A percentile compares a stretch with the other conserved stretches of the same genome.
Conservation (phyloP, 2,797 vertebrate genomes). For the Sardinella longiceps region DNA sequence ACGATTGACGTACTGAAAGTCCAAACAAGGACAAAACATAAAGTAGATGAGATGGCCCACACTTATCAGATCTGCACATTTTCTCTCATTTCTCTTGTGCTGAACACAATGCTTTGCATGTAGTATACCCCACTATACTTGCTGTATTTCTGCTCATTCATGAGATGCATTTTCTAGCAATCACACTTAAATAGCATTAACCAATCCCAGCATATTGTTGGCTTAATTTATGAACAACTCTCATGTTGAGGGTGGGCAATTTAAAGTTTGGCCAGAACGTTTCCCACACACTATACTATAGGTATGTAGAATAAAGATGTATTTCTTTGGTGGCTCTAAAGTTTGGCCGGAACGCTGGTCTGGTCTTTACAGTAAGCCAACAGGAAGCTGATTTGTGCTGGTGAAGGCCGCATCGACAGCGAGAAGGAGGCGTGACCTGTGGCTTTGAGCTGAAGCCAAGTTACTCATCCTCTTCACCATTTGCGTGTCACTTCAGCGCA, state of each 20-base stretch:
- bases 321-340: not conserved
- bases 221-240: too few relatives aligned
- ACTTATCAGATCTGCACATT: not conserved
- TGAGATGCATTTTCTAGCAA: too few relatives aligned
- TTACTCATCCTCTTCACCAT: not conserved
- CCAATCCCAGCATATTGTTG: too few relatives aligned
- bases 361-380: conserved; percentile 22
- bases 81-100: not conserved
- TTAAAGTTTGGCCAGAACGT: not conserved
- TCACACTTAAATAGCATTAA: not conserved
- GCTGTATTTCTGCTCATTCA: not conserved
- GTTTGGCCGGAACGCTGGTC: not conserved
- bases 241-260: too few relatives aligned
- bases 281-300: not conserved
- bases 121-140: not conserved
- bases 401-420: not conserved
- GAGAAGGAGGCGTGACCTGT: not conserved
- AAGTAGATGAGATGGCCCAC: not conserved
- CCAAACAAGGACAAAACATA: not conserved
- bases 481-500: not conserved
- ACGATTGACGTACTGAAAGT: not conserved
- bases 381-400: not conserved
- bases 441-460: not conserved
- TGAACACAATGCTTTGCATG: not conserved
- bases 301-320: not conserved